Conservation (phyloP, 2,797 vertebrate genomes). For the Enteromius trimaculatus region DNA sequence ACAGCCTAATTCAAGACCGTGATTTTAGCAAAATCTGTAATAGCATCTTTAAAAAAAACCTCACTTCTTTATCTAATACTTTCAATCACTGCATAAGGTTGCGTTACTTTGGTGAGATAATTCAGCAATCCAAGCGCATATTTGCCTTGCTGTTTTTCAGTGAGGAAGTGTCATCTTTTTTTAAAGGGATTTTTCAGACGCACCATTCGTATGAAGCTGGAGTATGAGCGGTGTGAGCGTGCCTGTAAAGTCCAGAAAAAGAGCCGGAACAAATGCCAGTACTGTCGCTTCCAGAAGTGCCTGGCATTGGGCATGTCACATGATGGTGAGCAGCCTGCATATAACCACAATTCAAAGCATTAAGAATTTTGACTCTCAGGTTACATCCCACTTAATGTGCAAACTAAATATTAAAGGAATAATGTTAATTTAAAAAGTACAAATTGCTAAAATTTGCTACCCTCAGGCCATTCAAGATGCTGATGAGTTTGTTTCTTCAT, state of each 20-base stretch:
- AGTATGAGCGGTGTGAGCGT: slow-evolving; percentile 93
- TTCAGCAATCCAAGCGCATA: neutral
- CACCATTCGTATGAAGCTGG: slow-evolving; percentile 97
- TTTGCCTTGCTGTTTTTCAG: neutral
- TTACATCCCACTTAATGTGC: neutral
- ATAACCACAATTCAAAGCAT: slow-evolving; percentile 1
- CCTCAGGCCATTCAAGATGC: neutral
- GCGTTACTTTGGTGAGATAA: neutral
- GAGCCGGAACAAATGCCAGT: slow-evolving; percentile 99
- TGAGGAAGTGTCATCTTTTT: slow-evolving; percentile 21
- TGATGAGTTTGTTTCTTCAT: neutral
- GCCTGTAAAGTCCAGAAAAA: slow-evolving; percentile 98
- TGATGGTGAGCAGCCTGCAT: slow-evolving; percentile 81
- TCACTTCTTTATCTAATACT: neutral
- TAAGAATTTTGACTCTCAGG: neutral
- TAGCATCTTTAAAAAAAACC: neutral
- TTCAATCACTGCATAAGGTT: neutral
- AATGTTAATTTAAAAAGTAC: neutral
- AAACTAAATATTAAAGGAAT: neutral
- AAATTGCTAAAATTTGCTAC: too few species aligned
- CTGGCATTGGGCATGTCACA: slow-evolving; percentile 98
- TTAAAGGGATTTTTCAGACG: slow-evolving; percentile 96
- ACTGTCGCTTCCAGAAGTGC: slow-evolving; percentile 99
- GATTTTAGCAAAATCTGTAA: neutral
- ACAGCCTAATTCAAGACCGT: neutral